Percentiles rank a stretch among this genome's conserved stretches.
Conservation (phyloP, 1,140 invertebrate species). For the Aphaenogaster rudis region DNA sequence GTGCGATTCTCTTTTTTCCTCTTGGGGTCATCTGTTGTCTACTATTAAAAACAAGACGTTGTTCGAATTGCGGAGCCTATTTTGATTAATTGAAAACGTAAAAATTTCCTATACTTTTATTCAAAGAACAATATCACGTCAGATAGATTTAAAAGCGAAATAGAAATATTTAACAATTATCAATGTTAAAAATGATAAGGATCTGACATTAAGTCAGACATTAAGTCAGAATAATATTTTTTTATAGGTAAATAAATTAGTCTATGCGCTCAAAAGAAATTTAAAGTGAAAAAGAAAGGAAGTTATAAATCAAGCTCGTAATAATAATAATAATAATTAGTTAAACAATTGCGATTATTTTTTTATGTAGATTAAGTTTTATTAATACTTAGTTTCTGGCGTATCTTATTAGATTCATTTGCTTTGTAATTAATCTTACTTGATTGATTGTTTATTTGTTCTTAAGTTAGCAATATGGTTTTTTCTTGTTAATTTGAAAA, state of each 20-base stretch:
- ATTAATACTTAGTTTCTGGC: not conserved
- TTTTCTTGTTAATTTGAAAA: not conserved
- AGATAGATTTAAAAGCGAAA: not conserved
- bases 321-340: not conserved
- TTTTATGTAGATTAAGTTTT: not conserved
- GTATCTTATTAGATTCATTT: not conserved
- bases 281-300: slow-evolving; percentile 2
- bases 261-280: not conserved
- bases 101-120: not conserved
- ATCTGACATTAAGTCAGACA: not conserved
- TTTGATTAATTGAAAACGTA: slow-evolving; percentile 88
- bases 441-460: not conserved
- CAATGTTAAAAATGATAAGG: not conserved
- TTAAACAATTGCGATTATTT: not conserved
- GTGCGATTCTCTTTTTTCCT: slow-evolving; percentile 95
- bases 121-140: not conserved
- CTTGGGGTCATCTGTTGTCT: slow-evolving; percentile 94
- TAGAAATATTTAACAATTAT: not conserved
- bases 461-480: not conserved
- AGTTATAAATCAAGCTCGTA: too few species aligned
- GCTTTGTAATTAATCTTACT: not conserved
- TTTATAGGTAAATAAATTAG: not conserved
- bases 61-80: slow-evolving; percentile 94
- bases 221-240: not conserved
- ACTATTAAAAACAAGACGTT: slow-evolving; percentile 92